Conservation (phyloP, 2,888 invertebrate species). For the Drepana falcataria region DNA sequence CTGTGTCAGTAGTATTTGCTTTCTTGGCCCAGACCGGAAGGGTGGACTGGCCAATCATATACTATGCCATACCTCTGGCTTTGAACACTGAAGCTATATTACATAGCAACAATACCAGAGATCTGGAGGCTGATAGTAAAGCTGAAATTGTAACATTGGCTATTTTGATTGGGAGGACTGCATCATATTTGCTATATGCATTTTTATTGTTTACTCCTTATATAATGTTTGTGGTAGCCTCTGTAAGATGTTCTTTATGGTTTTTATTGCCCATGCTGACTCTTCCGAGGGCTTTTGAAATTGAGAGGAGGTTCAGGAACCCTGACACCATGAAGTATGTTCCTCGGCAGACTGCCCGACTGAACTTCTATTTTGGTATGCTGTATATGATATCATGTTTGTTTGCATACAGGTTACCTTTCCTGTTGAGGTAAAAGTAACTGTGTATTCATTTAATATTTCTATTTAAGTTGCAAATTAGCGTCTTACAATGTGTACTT, state of each 20-base stretch:
- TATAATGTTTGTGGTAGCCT: slow-evolving; percentile 91
- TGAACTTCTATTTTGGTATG: slow-evolving; percentile 94
- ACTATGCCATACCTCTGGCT: slow-evolving; percentile 95
- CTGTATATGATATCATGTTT: slow-evolving; percentile 91
- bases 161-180: slow-evolving; percentile 94
- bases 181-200: slow-evolving; percentile 94
- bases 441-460: slow-evolving; percentile 3
- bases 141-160: slow-evolving; percentile 97
- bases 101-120: slow-evolving; percentile 96
- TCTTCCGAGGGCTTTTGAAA: slow-evolving; percentile 91
- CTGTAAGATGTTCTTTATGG: slow-evolving; percentile 91
- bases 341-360: slow-evolving; percentile 91
- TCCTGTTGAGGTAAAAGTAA: slow-evolving; percentile 55
- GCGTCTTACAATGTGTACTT: slow-evolving; percentile 2
- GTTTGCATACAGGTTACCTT: slow-evolving; percentile 82
- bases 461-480: background rate
- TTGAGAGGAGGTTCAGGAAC: slow-evolving; percentile 92
- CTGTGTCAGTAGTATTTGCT: slow-evolving; percentile 94
- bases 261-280: slow-evolving; percentile 93
- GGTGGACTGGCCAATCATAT: slow-evolving; percentile 93
- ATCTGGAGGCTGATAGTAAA: slow-evolving; percentile 90
- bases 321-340: slow-evolving; percentile 88
- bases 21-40: slow-evolving; percentile 95
- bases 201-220: slow-evolving; percentile 94
- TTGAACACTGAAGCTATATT: slow-evolving; percentile 96